A percentile compares a stretch with the other conserved stretches of the same genome.
These are phyloP conservation scores for Venturia canescens DNA, from an alignment of 1,140 invertebrate genomes.

Conservation along the genomic window DNA sequence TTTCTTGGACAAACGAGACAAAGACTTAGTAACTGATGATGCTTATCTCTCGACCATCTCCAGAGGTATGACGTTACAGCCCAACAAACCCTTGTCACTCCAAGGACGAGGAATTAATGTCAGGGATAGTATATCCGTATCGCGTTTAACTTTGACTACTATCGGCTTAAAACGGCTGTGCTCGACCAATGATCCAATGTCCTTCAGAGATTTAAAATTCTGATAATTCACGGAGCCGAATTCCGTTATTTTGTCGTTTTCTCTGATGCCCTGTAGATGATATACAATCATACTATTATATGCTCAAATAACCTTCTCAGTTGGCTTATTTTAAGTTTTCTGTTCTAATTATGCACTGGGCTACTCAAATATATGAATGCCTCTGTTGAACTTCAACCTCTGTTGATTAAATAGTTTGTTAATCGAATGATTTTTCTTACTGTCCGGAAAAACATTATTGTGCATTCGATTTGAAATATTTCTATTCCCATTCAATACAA, in stretches of 20 bases:
- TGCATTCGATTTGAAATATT: too few relatives aligned
- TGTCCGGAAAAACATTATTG: too few relatives aligned
- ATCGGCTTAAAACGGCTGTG: constrained; percentile 84
- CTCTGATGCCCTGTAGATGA: constrained; percentile 83
- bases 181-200: constrained; percentile 84
- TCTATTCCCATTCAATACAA: too few relatives aligned
- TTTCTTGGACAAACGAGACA: background rate
- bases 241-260: constrained; percentile 85
- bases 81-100: constrained; percentile 85
- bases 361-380: too few relatives aligned
- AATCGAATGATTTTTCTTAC: too few relatives aligned
- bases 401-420: too few relatives aligned
- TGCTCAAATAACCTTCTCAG: too few relatives aligned
- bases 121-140: constrained; percentile 72
- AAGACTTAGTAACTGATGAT: too few relatives aligned
- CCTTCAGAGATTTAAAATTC: constrained; percentile 85
- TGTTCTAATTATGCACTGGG: too few relatives aligned
- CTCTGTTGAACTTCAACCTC: too few relatives aligned
- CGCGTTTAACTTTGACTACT: constrained; percentile 80
- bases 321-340: too few relatives aligned
- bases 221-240: constrained; percentile 89
- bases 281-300: constrained; percentile 55
- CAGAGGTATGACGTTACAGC: constrained; percentile 83
- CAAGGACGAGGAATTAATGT: constrained; percentile 84
- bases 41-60: constrained; percentile 77